Conservation (phyloP, 2,113 vertebrate genomes). For the Bostrychus sinensis region DNA sequence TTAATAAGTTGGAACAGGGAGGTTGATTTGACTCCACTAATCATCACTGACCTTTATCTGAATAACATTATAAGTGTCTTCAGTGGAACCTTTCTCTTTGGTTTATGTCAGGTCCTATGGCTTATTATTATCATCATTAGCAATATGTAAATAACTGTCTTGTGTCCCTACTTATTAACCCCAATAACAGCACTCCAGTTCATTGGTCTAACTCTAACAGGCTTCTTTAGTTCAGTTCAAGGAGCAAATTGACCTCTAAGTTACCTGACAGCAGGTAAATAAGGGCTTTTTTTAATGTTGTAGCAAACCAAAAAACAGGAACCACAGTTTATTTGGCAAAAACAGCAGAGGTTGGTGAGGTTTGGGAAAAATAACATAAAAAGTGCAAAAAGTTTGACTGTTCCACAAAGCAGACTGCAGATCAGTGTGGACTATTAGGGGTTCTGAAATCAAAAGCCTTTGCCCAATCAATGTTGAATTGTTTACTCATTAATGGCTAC, state of each 20-base stretch:
- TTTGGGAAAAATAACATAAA: slow-evolving; percentile 36
- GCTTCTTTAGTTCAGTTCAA: slow-evolving; percentile 34
- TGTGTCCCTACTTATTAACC: slow-evolving; percentile 58
- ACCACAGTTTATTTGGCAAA: neutral
- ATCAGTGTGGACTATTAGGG: slow-evolving; percentile 53
- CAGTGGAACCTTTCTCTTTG: slow-evolving; percentile 24
- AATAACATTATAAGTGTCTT: slow-evolving; percentile 12
- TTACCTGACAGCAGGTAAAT: slow-evolving; percentile 29
- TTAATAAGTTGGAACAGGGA: slow-evolving; percentile 26
- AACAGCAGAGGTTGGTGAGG: neutral
- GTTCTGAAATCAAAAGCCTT: slow-evolving; percentile 66
- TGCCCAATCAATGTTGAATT: slow-evolving; percentile 63
- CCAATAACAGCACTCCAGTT: slow-evolving; percentile 29
- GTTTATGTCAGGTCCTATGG: slow-evolving; percentile 51
- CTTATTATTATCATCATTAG: too few relatives aligned
- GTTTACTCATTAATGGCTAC: slow-evolving; percentile 61
- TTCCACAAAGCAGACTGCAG: slow-evolving; percentile 52
- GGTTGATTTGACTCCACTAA: slow-evolving; percentile 39
- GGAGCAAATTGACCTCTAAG: slow-evolving; percentile 42
- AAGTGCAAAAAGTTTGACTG: slow-evolving; percentile 58
- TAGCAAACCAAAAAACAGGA: slow-evolving; percentile 24
- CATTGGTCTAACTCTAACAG: slow-evolving; percentile 44
- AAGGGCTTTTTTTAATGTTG: slow-evolving; percentile 11
- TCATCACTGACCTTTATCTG: slow-evolving; percentile 34
- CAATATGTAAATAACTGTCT: slow-evolving; percentile 26